A percentile compares a stretch with the other conserved stretches of the same genome.
Evolutionary conservation across 1,140 invertebrate species (phyloP).

Genomic region (Calephelis nemesis): DNA sequence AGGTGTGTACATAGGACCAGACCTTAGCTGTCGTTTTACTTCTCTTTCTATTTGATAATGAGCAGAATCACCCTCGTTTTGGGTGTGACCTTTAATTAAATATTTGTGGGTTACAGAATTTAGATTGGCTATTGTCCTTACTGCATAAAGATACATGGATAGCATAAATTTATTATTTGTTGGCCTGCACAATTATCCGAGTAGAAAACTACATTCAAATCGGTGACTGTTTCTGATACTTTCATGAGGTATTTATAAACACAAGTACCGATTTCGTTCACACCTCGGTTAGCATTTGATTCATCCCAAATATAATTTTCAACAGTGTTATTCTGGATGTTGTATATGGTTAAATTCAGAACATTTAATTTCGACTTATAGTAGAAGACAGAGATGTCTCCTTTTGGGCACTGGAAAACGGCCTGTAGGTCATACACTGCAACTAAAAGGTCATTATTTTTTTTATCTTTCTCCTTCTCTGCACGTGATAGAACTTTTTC

Average conservation of each 20-base stretch:
- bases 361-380: conserved; percentile 36
- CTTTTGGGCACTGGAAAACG: conserved; percentile 25
- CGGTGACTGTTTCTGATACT: neutral
- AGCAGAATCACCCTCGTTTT: conserved; percentile 30
- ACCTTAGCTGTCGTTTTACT: conserved; percentile 24
- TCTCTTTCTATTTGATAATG: conserved; percentile 10
- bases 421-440: conserved; percentile 16
- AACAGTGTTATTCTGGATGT: conserved; percentile 18
- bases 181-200: conserved; percentile 38
- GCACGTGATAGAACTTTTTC: conserved; percentile 1
- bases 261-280: conserved; percentile 32
- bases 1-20: conserved; percentile 30
- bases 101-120: conserved; percentile 35
- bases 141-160: conserved; percentile 27
- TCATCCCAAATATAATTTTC: conserved; percentile 32
- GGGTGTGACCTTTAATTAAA: conserved; percentile 30
- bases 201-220: conserved; percentile 15
- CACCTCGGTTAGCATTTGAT: conserved; percentile 29
- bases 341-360: conserved; percentile 30
- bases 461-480: conserved; percentile 36
- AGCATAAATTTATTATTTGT: conserved; percentile 36
- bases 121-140: neutral
- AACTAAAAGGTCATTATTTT: conserved; percentile 27
- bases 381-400: conserved; percentile 36
- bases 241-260: conserved; percentile 12